Evolutionary conservation across 2,113 vertebrate genomes (phyloP), one percentile per base, ranked within the genome.

Genomic region (Pterocles burchelli): DNA sequence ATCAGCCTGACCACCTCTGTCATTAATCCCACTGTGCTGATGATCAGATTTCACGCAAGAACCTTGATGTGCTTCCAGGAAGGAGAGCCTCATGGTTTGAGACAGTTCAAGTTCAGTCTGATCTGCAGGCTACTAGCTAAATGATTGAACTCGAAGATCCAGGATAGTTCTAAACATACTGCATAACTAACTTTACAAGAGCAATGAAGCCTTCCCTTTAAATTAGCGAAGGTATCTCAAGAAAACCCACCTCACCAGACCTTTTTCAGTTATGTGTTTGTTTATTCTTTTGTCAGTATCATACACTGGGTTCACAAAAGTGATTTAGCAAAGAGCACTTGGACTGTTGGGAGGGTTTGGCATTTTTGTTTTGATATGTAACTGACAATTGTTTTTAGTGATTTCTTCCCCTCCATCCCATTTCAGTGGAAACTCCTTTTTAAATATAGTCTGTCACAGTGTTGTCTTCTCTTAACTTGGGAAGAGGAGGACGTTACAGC

Each of bases 51-150:
- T 93, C 92, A 58, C 65, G 59, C 84, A 74, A 73, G 90, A 93
- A 73, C 90, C 90, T 91, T 96, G 90, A 95, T 95, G 88, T 95
- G 61, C 67, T 90, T 97, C 91, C 95, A 96, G 72, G 48, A 85
- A 61, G 70, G 65, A 90, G 71, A 84, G 38, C 52, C 92, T 89
- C 2, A 3, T 92, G 88, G 57, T 79, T 41, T 90, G 79, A 85
- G 83, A 74, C 67, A 85, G 66, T 93, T 85, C 36, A 79, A 85
- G 59, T 91, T 85, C 85, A 52, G 74, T 46, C 45, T 90, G 58
- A 45, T 88, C 78, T 77, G 31, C n/a, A 36, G 48, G 59, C 38
- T 94, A 31, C 8, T 52, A 74, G 45, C 20, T 71, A 52, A 77
- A 43, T 38, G n/a, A 52, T 11, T 75, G 67, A 74, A 88, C 34